A percentile compares a stretch with the other conserved stretches of the same genome.
phyloP scores from a whole-genome alignment of 2,888 invertebrate species.

The Junonia oenone region DNA sequence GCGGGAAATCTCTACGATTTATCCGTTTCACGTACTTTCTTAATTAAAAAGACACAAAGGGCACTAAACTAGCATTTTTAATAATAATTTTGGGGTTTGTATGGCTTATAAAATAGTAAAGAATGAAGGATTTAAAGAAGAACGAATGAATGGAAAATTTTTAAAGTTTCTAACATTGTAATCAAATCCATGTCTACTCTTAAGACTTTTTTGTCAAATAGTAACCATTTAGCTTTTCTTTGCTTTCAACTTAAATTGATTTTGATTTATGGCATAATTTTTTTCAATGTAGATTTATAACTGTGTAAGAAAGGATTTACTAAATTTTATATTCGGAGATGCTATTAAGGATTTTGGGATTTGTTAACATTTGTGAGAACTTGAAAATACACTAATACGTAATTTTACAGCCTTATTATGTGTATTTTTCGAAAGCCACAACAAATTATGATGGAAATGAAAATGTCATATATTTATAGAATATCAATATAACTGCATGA shows the following conservation, averaged over 20 bases:
- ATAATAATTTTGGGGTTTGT: conserved; percentile 6
- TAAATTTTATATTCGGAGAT: no score
- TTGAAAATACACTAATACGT: neutral
- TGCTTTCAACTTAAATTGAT: no score
- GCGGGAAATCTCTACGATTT: neutral
- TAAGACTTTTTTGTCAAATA: no score
- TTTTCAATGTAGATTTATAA: no score
- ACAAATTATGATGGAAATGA: neutral
- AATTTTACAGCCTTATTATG: neutral
- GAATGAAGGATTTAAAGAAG: neutral
- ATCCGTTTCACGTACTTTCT: neutral
- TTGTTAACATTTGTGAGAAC: neutral
- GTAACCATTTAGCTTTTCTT: no score
- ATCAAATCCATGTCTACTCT: neutral
- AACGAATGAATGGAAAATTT: conserved; percentile 9
- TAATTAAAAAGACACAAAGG: conserved; percentile 12
- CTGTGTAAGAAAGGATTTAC: no score
- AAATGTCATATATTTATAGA: neutral
- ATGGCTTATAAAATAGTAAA: neutral
- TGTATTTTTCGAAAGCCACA: neutral
- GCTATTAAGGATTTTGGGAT: neutral
- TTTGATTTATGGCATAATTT: no score
- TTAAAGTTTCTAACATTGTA: neutral
- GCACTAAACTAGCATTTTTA: conserved; percentile 19
- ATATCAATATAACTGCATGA: neutral